Evolutionary conservation across 2,797 vertebrate species (phyloP).

Genomic region (Hafferia zeledoni): DNA sequence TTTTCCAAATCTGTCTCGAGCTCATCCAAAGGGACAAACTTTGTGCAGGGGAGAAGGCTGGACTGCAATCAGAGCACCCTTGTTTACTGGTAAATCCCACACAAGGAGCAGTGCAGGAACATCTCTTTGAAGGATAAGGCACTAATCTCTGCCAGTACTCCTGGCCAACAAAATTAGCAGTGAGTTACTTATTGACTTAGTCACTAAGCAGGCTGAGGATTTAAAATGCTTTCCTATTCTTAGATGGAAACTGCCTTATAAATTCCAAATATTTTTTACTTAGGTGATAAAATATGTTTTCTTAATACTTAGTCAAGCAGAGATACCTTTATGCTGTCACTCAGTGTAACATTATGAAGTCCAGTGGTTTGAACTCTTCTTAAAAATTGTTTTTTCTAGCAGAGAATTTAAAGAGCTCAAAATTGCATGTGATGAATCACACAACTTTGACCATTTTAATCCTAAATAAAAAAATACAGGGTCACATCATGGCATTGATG

Average conservation of each 20-base stretch:
- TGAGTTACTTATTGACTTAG: not conserved
- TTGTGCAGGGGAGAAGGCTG: not conserved
- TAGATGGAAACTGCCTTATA: not conserved
- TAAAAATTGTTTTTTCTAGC: not conserved
- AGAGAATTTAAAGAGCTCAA: not conserved
- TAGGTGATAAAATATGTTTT: not conserved
- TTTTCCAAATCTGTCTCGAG: not conserved
- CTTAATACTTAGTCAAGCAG: not conserved
- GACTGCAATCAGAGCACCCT: not conserved
- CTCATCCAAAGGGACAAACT: not conserved
- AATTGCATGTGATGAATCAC: not conserved
- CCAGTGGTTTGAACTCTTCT: not conserved
- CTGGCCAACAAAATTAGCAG: not conserved
- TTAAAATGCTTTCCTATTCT: not conserved
- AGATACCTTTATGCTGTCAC: not conserved
- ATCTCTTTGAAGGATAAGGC: not conserved
- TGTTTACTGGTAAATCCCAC: not conserved
- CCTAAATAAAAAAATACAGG: not conserved
- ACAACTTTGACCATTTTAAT: not conserved
- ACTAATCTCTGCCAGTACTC: not conserved
- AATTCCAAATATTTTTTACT: not conserved
- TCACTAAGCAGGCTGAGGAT: not conserved
- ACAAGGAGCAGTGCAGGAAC: not conserved
- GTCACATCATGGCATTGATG: not conserved
- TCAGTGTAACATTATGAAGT: not conserved